Conservation (phyloP, 2,113 vertebrate species). For the Urocynchramus pylzowi region DNA sequence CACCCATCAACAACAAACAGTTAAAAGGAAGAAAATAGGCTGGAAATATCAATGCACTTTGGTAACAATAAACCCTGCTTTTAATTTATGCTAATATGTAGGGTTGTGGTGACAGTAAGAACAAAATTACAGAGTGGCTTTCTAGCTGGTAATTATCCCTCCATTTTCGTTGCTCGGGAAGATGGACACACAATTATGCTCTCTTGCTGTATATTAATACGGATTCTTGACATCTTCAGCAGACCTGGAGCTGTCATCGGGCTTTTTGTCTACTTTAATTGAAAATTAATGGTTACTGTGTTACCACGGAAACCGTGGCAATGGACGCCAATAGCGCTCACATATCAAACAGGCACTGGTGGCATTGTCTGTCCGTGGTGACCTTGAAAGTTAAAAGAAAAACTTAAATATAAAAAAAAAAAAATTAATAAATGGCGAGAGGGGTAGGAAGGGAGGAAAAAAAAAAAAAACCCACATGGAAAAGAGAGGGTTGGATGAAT, state of each 20-base stretch:
- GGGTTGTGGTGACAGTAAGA: conserved; percentile 86
- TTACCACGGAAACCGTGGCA: conserved; percentile 94
- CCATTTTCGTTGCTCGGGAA: conserved; percentile 85
- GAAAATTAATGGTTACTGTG: conserved; percentile 99
- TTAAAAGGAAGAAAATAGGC: conserved; percentile 79
- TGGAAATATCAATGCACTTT: conserved; percentile 82
- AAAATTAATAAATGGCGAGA: neutral
- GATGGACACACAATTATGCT: conserved; percentile 99
- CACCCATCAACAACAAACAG: conserved; percentile 80
- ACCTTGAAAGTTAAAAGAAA: conserved; percentile 96
- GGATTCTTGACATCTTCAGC: conserved; percentile 99
- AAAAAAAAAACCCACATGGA: neutral
- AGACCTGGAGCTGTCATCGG: conserved; percentile 98
- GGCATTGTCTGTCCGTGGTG: conserved; percentile 94
- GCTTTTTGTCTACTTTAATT: conserved; percentile 99
- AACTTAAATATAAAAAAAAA: conserved; percentile 72
- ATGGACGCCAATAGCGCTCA: conserved; percentile 88
- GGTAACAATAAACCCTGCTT: conserved; percentile 85
- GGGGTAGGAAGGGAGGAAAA: conserved; percentile 45
- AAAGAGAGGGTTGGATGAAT: conserved; percentile 76
- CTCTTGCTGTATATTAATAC: conserved; percentile 99
- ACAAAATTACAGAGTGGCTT: conserved; percentile 89
- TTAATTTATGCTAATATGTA: conserved; percentile 88
- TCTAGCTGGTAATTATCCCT: conserved; percentile 87
- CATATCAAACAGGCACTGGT: conserved; percentile 93